phyloP scores from a whole-genome alignment of 2,888 invertebrate species.

The Tigriopus californicus region DNA sequence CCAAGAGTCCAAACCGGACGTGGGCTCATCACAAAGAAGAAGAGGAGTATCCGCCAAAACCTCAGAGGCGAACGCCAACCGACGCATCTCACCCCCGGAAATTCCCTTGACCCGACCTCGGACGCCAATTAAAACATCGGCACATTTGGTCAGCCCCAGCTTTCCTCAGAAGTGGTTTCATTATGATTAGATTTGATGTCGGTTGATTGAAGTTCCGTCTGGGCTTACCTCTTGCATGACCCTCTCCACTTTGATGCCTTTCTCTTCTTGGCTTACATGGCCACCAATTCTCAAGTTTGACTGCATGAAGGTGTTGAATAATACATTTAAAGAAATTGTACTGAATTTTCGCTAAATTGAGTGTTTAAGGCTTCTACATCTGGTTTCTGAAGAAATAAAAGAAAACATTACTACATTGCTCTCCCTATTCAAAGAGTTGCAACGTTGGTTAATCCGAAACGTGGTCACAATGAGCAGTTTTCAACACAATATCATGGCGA shows the following conservation, averaged over 20 bases:
- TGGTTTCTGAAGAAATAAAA: no score
- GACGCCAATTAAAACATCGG: constrained; percentile 71
- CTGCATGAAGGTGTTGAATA: constrained; percentile 29
- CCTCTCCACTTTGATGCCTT: constrained; percentile 60
- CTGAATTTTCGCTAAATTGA: no score
- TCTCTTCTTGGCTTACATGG: constrained; percentile 47
- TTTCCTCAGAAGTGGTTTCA: no score
- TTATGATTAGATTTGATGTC: no score
- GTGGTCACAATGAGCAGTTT: no score
- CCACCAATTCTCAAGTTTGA: constrained; percentile 69
- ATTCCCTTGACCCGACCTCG: constrained; percentile 73
- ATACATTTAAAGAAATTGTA: no score
- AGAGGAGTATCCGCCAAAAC: constrained; percentile 37
- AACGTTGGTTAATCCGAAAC: no score
- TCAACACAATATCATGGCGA: no score
- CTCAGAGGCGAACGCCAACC: constrained; percentile 87
- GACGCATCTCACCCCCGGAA: constrained; percentile 88
- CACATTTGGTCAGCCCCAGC: constrained; percentile 71
- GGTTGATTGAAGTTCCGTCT: no score
- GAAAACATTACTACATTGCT: no score
- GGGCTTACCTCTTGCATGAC: constrained; percentile 57
- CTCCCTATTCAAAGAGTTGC: no score
- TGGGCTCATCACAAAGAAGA: constrained; percentile 36
- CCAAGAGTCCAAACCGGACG: constrained; percentile 30
- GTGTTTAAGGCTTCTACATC: no score